These are phyloP conservation scores for Macaca fascicularis DNA, from an alignment of 2,113 vertebrate genomes.

Conservation along the genomic window DNA sequence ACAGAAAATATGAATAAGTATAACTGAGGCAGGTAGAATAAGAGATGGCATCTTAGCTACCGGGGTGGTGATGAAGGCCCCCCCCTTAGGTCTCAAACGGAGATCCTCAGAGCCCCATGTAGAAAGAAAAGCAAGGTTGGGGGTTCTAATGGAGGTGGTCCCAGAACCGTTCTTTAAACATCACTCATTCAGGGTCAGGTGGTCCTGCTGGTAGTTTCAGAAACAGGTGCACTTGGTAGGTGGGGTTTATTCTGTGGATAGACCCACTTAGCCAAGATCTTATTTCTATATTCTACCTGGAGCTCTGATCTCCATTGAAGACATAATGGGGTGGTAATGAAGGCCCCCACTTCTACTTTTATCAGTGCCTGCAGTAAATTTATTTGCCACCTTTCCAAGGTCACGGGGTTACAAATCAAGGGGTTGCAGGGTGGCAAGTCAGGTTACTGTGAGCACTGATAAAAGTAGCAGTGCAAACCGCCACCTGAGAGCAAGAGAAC, in stretches of 20 bases:
- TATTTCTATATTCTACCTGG: background rate
- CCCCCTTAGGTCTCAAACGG: too few species aligned
- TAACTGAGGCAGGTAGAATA: fast-evolving
- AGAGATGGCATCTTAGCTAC: background rate
- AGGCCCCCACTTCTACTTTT: too few species aligned
- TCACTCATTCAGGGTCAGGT: background rate
- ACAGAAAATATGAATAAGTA: background rate
- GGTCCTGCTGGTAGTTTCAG: fast-evolving
- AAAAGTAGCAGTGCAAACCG: fast-evolving
- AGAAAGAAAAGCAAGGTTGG: too few species aligned
- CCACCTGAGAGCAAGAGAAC: fast-evolving
- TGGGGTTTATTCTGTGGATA: fast-evolving
- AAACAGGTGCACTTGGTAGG: fast-evolving
- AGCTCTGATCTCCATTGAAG: too few species aligned
- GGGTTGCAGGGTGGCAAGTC: background rate
- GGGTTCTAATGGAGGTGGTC: fast-evolving
- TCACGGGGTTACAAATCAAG: too few species aligned
- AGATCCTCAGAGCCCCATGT: too few species aligned
- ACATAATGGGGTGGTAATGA: too few species aligned
- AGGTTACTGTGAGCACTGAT: background rate
- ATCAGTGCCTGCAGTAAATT: too few species aligned
- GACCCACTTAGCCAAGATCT: background rate
- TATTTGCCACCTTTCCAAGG: too few species aligned
- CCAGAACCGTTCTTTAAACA: background rate
- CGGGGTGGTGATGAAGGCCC: background rate